These are phyloP conservation scores for Nyctibius bracteatus DNA, from an alignment of 2,113 vertebrate genomes.

Conservation along the genomic window DNA sequence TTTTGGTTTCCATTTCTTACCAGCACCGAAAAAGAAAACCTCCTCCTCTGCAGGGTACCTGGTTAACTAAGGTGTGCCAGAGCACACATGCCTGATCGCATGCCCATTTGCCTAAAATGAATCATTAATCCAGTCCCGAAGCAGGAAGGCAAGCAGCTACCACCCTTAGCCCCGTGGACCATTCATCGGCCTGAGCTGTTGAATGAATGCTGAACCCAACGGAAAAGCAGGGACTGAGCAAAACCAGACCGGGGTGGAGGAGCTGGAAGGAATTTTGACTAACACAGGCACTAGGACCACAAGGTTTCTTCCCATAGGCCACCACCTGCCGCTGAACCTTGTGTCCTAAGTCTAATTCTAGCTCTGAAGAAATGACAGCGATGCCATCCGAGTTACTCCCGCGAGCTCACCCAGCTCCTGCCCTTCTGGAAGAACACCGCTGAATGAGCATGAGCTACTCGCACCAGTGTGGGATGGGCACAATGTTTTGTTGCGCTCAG, in stretches of 20 bases:
- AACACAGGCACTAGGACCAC: not conserved
- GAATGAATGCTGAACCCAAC: not conserved
- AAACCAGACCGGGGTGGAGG: not conserved
- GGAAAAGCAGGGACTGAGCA: not conserved
- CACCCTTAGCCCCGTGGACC: not conserved
- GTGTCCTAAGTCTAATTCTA: not conserved
- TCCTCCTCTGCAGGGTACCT: not conserved
- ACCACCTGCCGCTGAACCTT: not conserved
- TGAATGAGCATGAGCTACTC: not conserved
- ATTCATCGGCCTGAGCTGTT: not conserved
- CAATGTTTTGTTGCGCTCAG: not conserved
- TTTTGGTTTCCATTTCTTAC: not conserved
- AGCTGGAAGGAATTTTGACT: not conserved
- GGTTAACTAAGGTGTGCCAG: not conserved
- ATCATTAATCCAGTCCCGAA: not conserved
- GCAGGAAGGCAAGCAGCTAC: not conserved
- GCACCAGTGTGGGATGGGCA: accelerated
- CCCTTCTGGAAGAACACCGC: not conserved
- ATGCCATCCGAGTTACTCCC: not conserved
- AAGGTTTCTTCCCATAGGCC: not conserved
- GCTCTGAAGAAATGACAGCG: not conserved
- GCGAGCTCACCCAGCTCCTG: not conserved
- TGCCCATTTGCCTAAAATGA: not conserved
- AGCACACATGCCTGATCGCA: not conserved
- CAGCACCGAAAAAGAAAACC: not conserved